These are phyloP conservation scores for Formica aserva DNA, from an alignment of 2,888 invertebrate species.

Conservation along the genomic window DNA sequence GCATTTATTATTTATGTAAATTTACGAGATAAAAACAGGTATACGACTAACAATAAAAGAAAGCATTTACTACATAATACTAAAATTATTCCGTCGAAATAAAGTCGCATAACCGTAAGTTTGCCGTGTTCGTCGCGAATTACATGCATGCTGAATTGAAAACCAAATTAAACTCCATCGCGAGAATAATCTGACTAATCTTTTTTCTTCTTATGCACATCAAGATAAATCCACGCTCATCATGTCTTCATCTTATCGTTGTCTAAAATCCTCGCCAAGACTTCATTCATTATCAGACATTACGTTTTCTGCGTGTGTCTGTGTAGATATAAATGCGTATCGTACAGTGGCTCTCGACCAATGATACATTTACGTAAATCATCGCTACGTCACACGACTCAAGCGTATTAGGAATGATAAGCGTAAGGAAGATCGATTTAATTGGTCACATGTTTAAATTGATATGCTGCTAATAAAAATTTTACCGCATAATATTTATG, in stretches of 20 bases:
- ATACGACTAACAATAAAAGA: background rate
- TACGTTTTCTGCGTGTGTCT: background rate
- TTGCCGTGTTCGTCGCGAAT: background rate
- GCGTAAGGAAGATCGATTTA: background rate
- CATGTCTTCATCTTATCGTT: constrained; percentile 22
- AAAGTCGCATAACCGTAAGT: background rate
- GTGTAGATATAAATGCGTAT: constrained; percentile 26
- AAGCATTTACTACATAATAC: background rate
- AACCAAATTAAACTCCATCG: background rate
- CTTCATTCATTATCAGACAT: constrained; percentile 16
- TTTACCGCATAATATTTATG: background rate
- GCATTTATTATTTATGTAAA: background rate
- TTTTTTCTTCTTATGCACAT: constrained; percentile 4
- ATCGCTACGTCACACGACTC: background rate
- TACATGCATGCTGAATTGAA: background rate
- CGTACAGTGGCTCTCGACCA: constrained; percentile 44
- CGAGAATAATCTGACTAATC: constrained; percentile 22
- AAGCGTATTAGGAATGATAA: background rate
- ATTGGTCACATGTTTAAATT: background rate
- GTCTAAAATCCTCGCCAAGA: constrained; percentile 18
- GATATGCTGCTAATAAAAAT: background rate
- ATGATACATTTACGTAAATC: constrained; percentile 20
- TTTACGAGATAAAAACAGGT: background rate
- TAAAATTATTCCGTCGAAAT: background rate
- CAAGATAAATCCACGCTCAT: constrained; percentile 46